These are phyloP conservation scores for Ophioninae sp. DNA, from an alignment of 2,888 invertebrate genomes.

Conservation along the genomic window DNA sequence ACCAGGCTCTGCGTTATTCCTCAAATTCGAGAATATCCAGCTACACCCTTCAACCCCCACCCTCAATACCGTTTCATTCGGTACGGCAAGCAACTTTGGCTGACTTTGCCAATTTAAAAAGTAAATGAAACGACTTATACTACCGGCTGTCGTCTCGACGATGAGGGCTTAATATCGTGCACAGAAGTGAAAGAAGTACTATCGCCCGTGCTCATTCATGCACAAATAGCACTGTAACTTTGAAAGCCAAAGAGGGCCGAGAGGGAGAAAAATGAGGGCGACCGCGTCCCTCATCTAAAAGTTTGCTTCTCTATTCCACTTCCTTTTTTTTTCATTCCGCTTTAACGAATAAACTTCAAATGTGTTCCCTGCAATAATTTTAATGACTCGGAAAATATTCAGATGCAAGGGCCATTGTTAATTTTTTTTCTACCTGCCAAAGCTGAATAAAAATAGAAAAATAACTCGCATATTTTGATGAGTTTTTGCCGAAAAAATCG, in stretches of 20 bases:
- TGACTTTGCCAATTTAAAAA: slow-evolving; percentile 63
- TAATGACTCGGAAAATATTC: not conserved
- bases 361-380: slow-evolving; percentile 7
- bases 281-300: slow-evolving; percentile 12
- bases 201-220: not conserved
- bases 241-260: not conserved
- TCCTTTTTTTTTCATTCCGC: not conserved
- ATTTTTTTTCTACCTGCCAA: not conserved
- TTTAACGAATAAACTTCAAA: slow-evolving; percentile 13
- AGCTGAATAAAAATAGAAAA: too few relatives aligned
- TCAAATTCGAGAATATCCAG: slow-evolving; percentile 48
- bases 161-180: slow-evolving; percentile 22
- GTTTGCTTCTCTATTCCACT: slow-evolving; percentile 7
- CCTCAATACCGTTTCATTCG: slow-evolving; percentile 3
- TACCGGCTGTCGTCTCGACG: not conserved
- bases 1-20: slow-evolving; percentile 29
- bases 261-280: not conserved
- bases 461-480: too few relatives aligned
- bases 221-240: slow-evolving; percentile 11
- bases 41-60: not conserved
- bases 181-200: not conserved
- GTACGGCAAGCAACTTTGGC: slow-evolving; percentile 1
- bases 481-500: too few relatives aligned
- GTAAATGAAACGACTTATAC: slow-evolving; percentile 54
- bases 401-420: not conserved